Conservation (phyloP, 2,113 vertebrate genomes). For the Ceyx cyanopectus region DNA sequence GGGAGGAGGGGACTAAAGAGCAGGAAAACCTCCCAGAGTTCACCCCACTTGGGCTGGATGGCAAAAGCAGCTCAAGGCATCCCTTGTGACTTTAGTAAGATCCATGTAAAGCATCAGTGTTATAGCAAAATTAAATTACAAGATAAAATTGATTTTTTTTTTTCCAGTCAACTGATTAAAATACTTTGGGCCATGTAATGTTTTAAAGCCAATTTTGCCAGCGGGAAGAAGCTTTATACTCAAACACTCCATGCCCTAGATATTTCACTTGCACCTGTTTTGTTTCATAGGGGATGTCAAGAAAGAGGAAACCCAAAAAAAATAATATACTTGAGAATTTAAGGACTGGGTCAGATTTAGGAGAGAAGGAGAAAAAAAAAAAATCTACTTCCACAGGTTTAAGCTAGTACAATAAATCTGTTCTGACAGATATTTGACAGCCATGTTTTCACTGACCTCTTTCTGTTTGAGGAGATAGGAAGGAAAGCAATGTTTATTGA, state of each 20-base stretch:
- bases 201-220: slow-evolving; percentile 1
- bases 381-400: slow-evolving; percentile 33
- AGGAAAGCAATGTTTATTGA: slow-evolving; percentile 44
- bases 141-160: background rate
- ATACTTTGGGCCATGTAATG: background rate
- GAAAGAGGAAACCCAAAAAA: background rate
- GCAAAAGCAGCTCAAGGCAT: background rate
- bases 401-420: slow-evolving; percentile 62
- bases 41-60: background rate
- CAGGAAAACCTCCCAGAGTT: background rate
- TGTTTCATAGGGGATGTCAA: slow-evolving; percentile 52
- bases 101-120: background rate
- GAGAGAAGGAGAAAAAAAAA: slow-evolving; percentile 13
- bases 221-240: background rate
- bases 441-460: slow-evolving; percentile 56
- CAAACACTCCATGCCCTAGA: background rate
- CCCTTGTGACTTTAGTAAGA: background rate
- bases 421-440: slow-evolving; percentile 70
- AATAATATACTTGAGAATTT: slow-evolving; percentile 1
- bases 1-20: background rate
- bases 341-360: slow-evolving; percentile 59
- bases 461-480: slow-evolving; percentile 27
- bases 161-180: background rate
- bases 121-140: background rate
- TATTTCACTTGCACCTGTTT: slow-evolving; percentile 26